Conservation (phyloP, 2,888 invertebrate genomes). For the Eupelmus urozonus region DNA sequence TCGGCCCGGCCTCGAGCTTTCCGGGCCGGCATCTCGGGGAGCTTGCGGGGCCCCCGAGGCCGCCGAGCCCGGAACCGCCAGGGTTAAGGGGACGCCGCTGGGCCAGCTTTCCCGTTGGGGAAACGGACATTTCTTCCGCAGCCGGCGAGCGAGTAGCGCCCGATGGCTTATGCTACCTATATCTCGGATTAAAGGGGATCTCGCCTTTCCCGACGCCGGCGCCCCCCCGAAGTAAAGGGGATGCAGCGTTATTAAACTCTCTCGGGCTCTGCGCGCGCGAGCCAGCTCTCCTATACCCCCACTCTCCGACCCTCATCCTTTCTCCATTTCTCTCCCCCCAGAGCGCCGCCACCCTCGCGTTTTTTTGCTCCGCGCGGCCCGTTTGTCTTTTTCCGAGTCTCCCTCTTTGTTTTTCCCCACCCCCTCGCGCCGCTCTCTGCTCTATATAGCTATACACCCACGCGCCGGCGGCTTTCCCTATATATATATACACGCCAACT, state of each 20-base stretch:
- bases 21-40: not conserved
- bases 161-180: constrained; percentile 67
- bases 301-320: constrained; percentile 51
- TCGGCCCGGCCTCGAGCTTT: not conserved
- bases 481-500: too few species aligned
- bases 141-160: constrained; percentile 24
- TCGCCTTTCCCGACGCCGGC: constrained; percentile 65
- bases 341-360: constrained; percentile 19
- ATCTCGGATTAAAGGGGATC: constrained; percentile 74
- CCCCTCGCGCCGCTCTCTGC: constrained; percentile 9
- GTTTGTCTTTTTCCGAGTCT: constrained; percentile 56
- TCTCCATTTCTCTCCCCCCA: constrained; percentile 48
- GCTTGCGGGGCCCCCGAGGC: not conserved
- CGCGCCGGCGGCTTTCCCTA: too few species aligned
- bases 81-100: too few species aligned
- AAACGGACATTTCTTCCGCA: constrained; percentile 63
- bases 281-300: constrained; percentile 17
- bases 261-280: constrained; percentile 61
- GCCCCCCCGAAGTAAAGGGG: constrained; percentile 71
- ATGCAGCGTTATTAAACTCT: constrained; percentile 71
- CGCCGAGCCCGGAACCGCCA: not conserved
- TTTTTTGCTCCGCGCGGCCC: constrained; percentile 44
- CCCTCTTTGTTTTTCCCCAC: constrained; percentile 36
- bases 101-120: constrained; percentile 36
- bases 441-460: constrained; percentile 22